These are phyloP conservation scores for Drosophila pachea DNA, from an alignment of 1,140 invertebrate species.

Conservation along the genomic window DNA sequence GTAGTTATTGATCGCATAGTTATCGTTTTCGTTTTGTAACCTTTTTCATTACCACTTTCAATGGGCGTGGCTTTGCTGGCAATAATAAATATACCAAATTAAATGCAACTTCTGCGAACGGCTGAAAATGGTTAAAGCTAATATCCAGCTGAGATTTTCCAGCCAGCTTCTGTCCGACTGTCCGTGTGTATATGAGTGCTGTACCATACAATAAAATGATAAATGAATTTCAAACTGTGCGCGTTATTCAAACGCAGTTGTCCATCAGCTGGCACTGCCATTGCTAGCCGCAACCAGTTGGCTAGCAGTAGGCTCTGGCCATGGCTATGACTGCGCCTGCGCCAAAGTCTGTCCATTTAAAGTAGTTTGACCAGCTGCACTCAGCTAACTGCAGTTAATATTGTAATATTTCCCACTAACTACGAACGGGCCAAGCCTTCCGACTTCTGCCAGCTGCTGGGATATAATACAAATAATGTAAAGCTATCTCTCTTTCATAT, in stretches of 20 bases:
- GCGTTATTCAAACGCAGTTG: constrained; percentile 61
- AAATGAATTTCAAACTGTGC: constrained; percentile 74
- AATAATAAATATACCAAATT: constrained; percentile 62
- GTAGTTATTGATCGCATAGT: no score
- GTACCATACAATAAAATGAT: constrained; percentile 67
- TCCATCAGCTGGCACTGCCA: constrained; percentile 53
- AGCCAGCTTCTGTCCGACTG: constrained; percentile 50
- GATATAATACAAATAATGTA: background rate
- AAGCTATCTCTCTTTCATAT: background rate
- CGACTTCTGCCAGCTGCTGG: background rate
- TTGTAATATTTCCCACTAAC: constrained; percentile 32
- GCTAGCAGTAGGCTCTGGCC: background rate
- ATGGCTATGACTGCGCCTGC: background rate
- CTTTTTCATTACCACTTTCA: constrained; percentile 10
- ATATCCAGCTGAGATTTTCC: constrained; percentile 55
- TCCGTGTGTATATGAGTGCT: constrained; percentile 12
- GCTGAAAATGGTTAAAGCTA: constrained; percentile 55
- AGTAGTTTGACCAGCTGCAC: constrained; percentile 32
- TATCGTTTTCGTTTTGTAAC: no score
- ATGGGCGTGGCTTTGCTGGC: background rate
- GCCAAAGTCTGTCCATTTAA: constrained; percentile 30
- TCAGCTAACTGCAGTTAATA: constrained; percentile 33
- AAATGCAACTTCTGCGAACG: constrained; percentile 52
- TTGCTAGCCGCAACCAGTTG: constrained; percentile 4
- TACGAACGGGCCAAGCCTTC: background rate